Conservation (phyloP, 2,113 vertebrate species). For the Gymnorhina tibicen region DNA sequence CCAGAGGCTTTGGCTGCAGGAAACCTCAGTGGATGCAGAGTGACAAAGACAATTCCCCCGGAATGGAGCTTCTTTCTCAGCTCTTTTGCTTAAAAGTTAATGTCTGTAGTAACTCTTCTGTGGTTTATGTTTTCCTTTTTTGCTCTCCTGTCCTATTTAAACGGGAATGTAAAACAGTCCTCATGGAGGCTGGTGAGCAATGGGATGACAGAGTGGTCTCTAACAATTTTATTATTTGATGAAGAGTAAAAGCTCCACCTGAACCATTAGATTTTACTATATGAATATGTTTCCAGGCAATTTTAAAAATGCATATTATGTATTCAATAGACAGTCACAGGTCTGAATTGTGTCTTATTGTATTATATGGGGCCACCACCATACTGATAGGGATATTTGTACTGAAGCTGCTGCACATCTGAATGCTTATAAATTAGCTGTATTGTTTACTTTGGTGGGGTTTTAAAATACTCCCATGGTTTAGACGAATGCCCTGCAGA, state of each 20-base stretch:
- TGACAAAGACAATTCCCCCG: not conserved
- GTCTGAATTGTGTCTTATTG: conserved; percentile 62
- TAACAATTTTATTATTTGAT: conserved; percentile 76
- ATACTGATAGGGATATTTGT: conserved; percentile 31
- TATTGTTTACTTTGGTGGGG: not conserved
- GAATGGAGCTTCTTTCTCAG: not conserved
- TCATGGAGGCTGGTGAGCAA: conserved; percentile 43
- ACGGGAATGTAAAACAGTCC: conserved; percentile 38
- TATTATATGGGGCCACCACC: not conserved
- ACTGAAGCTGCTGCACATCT: not conserved
- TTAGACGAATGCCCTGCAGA: conserved; percentile 13
- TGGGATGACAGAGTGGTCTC: conserved; percentile 69
- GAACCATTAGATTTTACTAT: conserved; percentile 68
- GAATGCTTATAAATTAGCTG: conserved; percentile 17
- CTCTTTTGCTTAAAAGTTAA: not conserved
- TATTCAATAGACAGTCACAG: conserved; percentile 58
- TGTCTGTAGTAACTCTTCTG: conserved; percentile 18
- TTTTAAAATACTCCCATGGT: not conserved
- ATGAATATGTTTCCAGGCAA: conserved; percentile 69
- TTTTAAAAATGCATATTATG: conserved; percentile 68
- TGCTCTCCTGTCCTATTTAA: conserved; percentile 55
- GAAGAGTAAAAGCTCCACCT: conserved; percentile 66
- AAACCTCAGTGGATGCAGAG: not conserved
- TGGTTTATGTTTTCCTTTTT: conserved; percentile 49
- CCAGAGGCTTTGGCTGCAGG: not conserved